Conservation (phyloP, 2,113 vertebrate species). For the Sminthopsis crassicaudata region DNA sequence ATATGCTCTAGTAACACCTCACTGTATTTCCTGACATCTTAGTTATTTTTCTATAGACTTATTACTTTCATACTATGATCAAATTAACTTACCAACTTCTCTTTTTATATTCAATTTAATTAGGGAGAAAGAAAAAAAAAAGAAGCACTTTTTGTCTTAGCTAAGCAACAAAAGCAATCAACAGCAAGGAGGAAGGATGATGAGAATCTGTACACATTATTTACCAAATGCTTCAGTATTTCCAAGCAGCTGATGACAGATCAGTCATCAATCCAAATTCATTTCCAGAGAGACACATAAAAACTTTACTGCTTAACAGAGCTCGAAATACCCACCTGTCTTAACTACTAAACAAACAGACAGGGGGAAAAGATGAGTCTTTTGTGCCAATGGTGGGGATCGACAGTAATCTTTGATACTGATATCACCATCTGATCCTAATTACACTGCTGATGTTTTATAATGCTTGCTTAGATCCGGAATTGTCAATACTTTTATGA, state of each 20-base stretch:
- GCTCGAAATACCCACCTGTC: slow-evolving; percentile 83
- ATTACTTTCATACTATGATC: not conserved
- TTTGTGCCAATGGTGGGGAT: slow-evolving; percentile 32
- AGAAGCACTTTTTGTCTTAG: slow-evolving; percentile 42
- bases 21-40: not conserved
- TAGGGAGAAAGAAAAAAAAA: slow-evolving; percentile 24
- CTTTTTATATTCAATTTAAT: slow-evolving; percentile 54
- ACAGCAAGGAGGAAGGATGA: slow-evolving; percentile 10
- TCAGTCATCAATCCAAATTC: slow-evolving; percentile 73
- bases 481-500: slow-evolving; percentile 27
- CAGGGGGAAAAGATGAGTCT: slow-evolving; percentile 40
- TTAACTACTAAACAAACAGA: slow-evolving; percentile 67
- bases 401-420: slow-evolving; percentile 60
- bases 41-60: slow-evolving; percentile 34
- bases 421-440: slow-evolving; percentile 62
- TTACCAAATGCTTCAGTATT: slow-evolving; percentile 73
- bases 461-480: slow-evolving; percentile 37
- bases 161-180: slow-evolving; percentile 31
- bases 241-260: slow-evolving; percentile 61
- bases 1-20: not conserved
- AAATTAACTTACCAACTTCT: slow-evolving; percentile 53
- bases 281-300: slow-evolving; percentile 77
- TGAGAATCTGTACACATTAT: slow-evolving; percentile 53
- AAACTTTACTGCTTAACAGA: slow-evolving; percentile 83
- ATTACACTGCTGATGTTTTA: slow-evolving; percentile 62